Evolutionary conservation across 2,888 invertebrate species (phyloP), one percentile per base, ranked within the genome.

Genomic region (Trichopria drosophilae): DNA sequence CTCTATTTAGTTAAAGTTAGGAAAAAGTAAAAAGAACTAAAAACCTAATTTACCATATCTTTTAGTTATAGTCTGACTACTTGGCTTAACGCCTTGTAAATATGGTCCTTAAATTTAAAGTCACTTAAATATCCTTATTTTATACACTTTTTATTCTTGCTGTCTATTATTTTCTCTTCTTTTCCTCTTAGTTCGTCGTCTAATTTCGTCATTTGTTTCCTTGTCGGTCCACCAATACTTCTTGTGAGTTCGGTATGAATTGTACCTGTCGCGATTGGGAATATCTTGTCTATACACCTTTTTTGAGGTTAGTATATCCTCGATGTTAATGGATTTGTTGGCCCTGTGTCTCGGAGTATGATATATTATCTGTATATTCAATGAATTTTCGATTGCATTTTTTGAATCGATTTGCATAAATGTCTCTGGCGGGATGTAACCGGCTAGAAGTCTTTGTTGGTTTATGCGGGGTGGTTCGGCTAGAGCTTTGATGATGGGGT

Each of bases 251-350:
- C 37, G 15, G n/a, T 46, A 16, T 7, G 9, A 22, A 15, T 36
- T 22, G 6, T 1, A 1, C 6, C 13, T 4, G 29, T 46, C 47
- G 1, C 16, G n/a, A 2, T 5, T 5, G 4, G 47, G 40, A 3
- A 47, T 39, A 1, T 22, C 23, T 47, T 4, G 47, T 40, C 28
- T 45, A 45, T 18, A 13, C 19, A 10, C 12, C 6, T n/a, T 34
- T 3, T 6, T 1, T 7, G 7, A 1, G 1, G 13, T 6, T 10
- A 18, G 2, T 16, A 12, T 9, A 3, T 23, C 6, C n/a, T 13
- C 18, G 15, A 6, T 3, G 32, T 24, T 35, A 31, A 10, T 35
- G 2, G 20, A 16, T 16, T 43, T 43, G 3, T 43, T 43, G 4
- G 23, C 3, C 6, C 13, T 13, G 12, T 35, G 44, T 35, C 35